Evolutionary conservation across 1,140 invertebrate species (phyloP).

Genomic region (Diachasma alloeum): DNA sequence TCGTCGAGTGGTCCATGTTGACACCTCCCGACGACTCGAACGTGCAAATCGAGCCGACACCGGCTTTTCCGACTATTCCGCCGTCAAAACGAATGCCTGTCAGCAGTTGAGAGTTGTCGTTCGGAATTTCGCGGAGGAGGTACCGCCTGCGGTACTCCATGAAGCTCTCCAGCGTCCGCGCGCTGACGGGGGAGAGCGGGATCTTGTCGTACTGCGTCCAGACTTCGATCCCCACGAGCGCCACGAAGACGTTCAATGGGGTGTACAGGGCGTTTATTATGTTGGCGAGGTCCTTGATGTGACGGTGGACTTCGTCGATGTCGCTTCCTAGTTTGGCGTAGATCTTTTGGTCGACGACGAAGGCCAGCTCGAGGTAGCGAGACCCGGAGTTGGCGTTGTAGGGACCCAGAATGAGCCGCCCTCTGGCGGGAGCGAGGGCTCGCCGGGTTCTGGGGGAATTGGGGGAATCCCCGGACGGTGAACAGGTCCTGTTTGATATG

Average conservation of each 20-base stretch:
- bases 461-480: constrained; percentile 51
- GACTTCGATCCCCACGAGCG: constrained; percentile 92
- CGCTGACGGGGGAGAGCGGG: constrained; percentile 80
- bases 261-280: constrained; percentile 94
- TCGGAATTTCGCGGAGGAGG: constrained; percentile 86
- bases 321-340: constrained; percentile 79
- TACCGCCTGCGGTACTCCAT: constrained; percentile 82
- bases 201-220: constrained; percentile 91
- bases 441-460: neutral
- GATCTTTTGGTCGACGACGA: constrained; percentile 90
- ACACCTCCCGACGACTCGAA: constrained; percentile 97
- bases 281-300: constrained; percentile 92
- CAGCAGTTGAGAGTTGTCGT: constrained; percentile 97
- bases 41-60: constrained; percentile 97
- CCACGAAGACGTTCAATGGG: constrained; percentile 94
- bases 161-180: constrained; percentile 88
- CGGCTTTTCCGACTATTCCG: constrained; percentile 94
- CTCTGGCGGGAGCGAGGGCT: constrained; percentile 71
- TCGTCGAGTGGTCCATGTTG: constrained; percentile 89
- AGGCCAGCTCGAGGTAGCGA: constrained; percentile 89
- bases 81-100: constrained; percentile 88
- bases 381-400: constrained; percentile 88
- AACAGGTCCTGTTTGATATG: constrained; percentile 73
- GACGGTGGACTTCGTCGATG: constrained; percentile 74
- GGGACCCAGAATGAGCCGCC: constrained; percentile 75